Percentiles rank a stretch among this genome's conserved stretches.
Conservation (phyloP, 2,888 invertebrate genomes). For the Chelonus formosanus region DNA sequence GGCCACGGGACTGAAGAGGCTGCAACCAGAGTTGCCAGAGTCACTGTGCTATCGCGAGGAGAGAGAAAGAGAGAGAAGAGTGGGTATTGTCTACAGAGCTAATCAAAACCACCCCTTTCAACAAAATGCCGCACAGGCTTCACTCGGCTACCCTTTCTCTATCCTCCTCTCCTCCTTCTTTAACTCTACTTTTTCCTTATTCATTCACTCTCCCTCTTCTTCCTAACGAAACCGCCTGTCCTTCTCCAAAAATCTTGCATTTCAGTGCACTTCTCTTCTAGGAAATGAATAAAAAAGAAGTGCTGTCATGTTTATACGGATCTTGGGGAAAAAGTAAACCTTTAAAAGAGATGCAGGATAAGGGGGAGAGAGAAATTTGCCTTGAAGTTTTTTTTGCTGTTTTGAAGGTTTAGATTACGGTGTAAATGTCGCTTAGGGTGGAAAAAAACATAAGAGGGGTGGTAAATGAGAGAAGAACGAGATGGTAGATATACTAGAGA, state of each 20-base stretch:
- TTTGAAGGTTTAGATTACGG: conserved; percentile 22
- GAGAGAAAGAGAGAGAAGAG: conserved; percentile 45
- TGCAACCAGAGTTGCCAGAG: conserved; percentile 35
- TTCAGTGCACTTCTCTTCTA: not conserved
- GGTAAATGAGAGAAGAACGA: conserved; percentile 11
- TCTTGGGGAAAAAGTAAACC: conserved; percentile 4
- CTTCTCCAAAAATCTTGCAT: conserved; percentile 6
- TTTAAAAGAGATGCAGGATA: not conserved
- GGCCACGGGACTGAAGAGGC: conserved; percentile 20
- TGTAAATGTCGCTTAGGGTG: conserved; percentile 34
- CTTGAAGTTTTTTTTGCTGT: conserved; percentile 5
- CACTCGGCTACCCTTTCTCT: conserved; percentile 30
- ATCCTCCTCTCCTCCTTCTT: conserved; percentile 13
- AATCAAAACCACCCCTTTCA: conserved; percentile 66
- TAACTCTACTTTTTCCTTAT: conserved; percentile 20
- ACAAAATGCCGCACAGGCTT: conserved; percentile 49
- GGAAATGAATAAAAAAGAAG: conserved; percentile 12
- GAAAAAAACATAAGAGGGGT: conserved; percentile 9
- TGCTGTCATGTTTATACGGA: conserved; percentile 25
- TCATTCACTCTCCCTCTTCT: conserved; percentile 17
- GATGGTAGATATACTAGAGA: not conserved
- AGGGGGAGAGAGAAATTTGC: not conserved
- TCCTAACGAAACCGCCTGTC: conserved; percentile 18
- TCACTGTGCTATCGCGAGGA: conserved; percentile 41
- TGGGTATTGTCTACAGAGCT: conserved; percentile 65